Evolutionary conservation across 2,888 invertebrate genomes (phyloP).

Genomic region (Onchidella celtica): DNA sequence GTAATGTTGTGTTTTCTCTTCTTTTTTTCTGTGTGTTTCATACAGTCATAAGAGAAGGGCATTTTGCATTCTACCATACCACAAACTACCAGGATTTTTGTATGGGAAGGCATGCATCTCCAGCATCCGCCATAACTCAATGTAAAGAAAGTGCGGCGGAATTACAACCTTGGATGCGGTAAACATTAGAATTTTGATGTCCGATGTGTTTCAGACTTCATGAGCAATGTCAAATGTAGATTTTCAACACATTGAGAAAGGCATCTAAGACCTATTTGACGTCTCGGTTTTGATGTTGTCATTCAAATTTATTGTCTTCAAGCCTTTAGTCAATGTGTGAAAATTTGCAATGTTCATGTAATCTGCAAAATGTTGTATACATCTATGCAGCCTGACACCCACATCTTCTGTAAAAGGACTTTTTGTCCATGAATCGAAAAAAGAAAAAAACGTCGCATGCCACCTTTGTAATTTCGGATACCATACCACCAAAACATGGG

Average conservation of each 20-base stretch:
- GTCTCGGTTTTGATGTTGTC: background rate
- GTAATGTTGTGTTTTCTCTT: slow-evolving; percentile 50
- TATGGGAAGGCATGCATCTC: slow-evolving; percentile 34
- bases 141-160: slow-evolving; percentile 48
- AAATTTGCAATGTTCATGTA: slow-evolving; percentile 19
- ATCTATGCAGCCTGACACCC: slow-evolving; percentile 17
- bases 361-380: no score
- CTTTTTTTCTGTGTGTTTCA: slow-evolving; percentile 52
- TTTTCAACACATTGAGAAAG: slow-evolving; percentile 34
- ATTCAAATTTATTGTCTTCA: no score
- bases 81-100: slow-evolving; percentile 48
- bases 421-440: no score
- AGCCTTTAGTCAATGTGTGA: slow-evolving; percentile 18
- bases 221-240: slow-evolving; percentile 28
- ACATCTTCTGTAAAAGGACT: background rate
- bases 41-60: slow-evolving; percentile 51
- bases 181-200: slow-evolving; percentile 47
- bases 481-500: background rate
- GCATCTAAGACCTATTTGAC: background rate
- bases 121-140: slow-evolving; percentile 45
- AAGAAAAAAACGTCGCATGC: background rate
- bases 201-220: slow-evolving; percentile 40
- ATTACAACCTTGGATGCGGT: slow-evolving; percentile 42
- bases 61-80: slow-evolving; percentile 47
- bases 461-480: background rate